A percentile compares a stretch with the other conserved stretches of the same genome.
Conservation (phyloP, 2,113 vertebrate species). For the Cyprinus carpio region DNA sequence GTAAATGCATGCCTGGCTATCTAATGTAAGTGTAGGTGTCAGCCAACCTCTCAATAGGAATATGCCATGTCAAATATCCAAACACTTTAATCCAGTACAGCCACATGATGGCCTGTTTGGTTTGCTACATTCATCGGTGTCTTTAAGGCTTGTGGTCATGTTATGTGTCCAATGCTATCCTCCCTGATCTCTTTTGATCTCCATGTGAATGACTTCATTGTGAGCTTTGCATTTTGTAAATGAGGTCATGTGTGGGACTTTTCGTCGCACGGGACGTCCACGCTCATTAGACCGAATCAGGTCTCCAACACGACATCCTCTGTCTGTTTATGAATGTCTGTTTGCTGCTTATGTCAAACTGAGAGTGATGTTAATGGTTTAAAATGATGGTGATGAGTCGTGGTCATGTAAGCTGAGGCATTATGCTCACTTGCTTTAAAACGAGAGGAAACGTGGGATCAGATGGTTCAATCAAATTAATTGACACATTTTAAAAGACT, state of each 20-base stretch:
- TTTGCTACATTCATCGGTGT: neutral
- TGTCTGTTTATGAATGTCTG: constrained; percentile 1
- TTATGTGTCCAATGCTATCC: constrained; percentile 22
- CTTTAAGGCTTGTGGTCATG: neutral
- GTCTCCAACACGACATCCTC: constrained; percentile 18
- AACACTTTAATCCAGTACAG: neutral
- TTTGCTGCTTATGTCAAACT: constrained; percentile 7
- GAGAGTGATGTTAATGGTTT: constrained; percentile 29
- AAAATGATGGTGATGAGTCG: constrained; percentile 7
- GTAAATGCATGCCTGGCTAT: neutral
- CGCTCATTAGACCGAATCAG: constrained; percentile 20
- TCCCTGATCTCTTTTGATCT: constrained; percentile 35
- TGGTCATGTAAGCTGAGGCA: neutral
- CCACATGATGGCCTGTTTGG: neutral
- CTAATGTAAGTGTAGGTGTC: neutral
- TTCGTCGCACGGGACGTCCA: neutral
- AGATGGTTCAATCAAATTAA: neutral
- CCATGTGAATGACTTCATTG: constrained; percentile 39
- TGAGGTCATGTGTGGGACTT: constrained; percentile 16
- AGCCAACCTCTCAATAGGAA: neutral
- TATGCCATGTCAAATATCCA: neutral
- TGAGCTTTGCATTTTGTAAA: constrained; percentile 39
- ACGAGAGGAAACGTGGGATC: neutral
- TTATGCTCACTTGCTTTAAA: neutral
- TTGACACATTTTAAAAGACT: neutral